Evolutionary conservation across 1,140 invertebrate genomes (phyloP).

Genomic region (Hyposmocoma kahamanoa): DNA sequence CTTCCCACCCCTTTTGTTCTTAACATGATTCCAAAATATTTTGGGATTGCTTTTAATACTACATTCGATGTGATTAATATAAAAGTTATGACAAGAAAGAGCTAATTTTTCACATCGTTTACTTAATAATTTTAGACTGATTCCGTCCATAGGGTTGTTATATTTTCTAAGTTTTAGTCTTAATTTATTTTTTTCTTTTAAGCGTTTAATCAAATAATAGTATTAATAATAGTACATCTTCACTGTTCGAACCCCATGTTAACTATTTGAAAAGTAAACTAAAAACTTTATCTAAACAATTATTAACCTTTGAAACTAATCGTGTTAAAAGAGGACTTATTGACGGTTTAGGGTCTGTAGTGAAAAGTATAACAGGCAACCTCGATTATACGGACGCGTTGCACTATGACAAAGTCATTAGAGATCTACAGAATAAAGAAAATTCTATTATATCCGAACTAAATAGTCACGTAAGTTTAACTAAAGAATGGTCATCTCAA

Average conservation of each 20-base stretch:
- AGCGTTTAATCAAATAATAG: no score
- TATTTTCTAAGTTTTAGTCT: no score
- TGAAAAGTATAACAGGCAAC: constrained; percentile 4
- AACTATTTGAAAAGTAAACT: background rate
- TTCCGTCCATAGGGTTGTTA: no score
- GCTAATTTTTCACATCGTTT: no score
- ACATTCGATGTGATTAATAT: no score
- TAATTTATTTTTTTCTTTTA: no score
- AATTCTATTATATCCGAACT: background rate
- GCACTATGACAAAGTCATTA: background rate
- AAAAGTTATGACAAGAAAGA: no score
- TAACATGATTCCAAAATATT: no score
- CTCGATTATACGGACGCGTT: background rate
- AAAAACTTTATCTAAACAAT: background rate
- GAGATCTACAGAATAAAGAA: background rate
- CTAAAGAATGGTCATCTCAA: background rate
- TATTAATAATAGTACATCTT: background rate
- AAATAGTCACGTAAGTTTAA: background rate
- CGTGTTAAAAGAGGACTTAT: constrained; percentile 1
- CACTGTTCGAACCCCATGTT: background rate
- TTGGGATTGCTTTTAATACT: no score
- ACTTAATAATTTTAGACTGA: no score
- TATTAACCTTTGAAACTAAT: background rate
- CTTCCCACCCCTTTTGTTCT: no score
- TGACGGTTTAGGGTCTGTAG: background rate